Evolutionary conservation across 2,797 vertebrate species (phyloP).

Genomic region (Stomatorhinus walkeri): DNA sequence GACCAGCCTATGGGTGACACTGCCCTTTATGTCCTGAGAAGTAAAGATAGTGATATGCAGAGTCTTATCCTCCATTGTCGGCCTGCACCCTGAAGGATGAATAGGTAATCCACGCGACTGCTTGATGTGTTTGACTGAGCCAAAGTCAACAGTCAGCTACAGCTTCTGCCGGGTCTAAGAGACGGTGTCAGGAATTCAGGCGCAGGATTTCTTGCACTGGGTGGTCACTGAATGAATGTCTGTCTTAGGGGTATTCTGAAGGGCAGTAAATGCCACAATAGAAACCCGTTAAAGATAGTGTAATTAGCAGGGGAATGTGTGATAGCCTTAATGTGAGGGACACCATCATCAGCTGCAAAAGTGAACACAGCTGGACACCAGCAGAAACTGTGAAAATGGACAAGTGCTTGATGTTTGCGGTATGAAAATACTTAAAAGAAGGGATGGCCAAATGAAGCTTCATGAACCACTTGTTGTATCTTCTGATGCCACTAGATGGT

Average conservation of each 20-base stretch:
- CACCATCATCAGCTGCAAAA: neutral
- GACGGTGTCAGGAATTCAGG: neutral
- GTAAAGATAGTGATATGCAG: neutral
- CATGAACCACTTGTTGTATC: neutral
- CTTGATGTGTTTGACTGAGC: neutral
- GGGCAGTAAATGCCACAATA: neutral
- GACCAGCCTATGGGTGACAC: neutral
- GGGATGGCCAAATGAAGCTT: neutral
- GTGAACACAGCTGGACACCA: neutral
- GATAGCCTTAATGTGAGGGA: neutral
- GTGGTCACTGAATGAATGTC: neutral
- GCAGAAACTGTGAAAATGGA: neutral
- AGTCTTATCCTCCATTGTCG: neutral
- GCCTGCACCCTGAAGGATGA: neutral
- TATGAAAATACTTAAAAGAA: neutral
- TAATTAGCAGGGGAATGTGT: neutral
- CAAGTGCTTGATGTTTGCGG: neutral
- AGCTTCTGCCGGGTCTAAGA: neutral
- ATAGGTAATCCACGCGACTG: neutral
- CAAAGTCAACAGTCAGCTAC: neutral
- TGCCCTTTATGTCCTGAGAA: neutral
- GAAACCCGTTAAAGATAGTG: neutral
- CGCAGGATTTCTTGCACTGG: neutral
- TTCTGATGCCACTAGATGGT: neutral
- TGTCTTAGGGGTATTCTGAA: neutral